Evolutionary conservation across 2,888 invertebrate species (phyloP).

Genomic region (Eulithis prunata): DNA sequence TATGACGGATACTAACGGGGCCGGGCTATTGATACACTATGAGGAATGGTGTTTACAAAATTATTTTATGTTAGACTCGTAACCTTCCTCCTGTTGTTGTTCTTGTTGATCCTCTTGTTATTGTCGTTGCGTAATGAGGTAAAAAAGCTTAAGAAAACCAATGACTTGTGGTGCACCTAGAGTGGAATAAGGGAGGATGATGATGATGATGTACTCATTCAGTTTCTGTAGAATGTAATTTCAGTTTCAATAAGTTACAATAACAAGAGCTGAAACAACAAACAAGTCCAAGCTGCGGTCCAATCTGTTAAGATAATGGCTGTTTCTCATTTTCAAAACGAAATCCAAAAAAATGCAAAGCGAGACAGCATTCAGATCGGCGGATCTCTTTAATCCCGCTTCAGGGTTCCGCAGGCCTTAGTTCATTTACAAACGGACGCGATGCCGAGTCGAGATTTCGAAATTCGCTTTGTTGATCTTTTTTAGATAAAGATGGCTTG

Average conservation of each 20-base stretch:
- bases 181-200: too few species aligned
- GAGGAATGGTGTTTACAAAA: too few species aligned
- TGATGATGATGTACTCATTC: too few species aligned
- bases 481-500: conserved; percentile 51
- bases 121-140: too few species aligned
- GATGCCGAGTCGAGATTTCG: conserved; percentile 58
- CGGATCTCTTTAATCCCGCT: conserved; percentile 61
- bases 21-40: background rate
- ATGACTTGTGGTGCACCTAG: too few species aligned
- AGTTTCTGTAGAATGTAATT: background rate
- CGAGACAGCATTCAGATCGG: conserved; percentile 46
- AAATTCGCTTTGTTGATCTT: conserved; percentile 60
- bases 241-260: conserved; percentile 5
- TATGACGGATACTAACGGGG: background rate
- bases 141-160: too few species aligned
- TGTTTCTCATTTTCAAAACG: conserved; percentile 44
- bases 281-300: conserved; percentile 27
- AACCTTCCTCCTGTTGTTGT: too few species aligned
- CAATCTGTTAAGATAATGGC: conserved; percentile 29
- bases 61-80: too few species aligned
- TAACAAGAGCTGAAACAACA: conserved; percentile 20
- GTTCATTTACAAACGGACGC: conserved; percentile 64
- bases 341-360: conserved; percentile 40
- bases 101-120: too few species aligned
- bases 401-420: conserved; percentile 51